These are phyloP conservation scores for Epirrita christyi DNA, from an alignment of 2,888 invertebrate species.

Conservation along the genomic window DNA sequence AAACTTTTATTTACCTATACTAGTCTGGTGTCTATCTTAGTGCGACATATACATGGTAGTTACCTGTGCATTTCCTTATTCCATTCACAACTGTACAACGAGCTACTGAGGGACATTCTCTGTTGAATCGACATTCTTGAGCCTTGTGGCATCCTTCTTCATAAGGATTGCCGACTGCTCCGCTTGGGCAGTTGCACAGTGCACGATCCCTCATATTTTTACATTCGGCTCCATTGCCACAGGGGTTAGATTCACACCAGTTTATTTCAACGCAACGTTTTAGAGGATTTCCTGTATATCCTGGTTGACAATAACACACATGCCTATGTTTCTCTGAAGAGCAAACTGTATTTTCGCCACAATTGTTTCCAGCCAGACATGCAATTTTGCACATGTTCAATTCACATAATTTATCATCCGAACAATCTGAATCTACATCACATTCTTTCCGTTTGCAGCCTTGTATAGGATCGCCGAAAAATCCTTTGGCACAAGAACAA, in stretches of 20 bases:
- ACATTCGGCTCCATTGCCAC: slow-evolving; percentile 92
- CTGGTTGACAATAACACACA: slow-evolving; percentile 92
- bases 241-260: slow-evolving; percentile 91
- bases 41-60: not conserved
- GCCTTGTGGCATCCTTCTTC: slow-evolving; percentile 92
- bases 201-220: slow-evolving; percentile 92
- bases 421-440: slow-evolving; percentile 88
- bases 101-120: slow-evolving; percentile 92
- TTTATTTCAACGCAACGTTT: slow-evolving; percentile 90
- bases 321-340: slow-evolving; percentile 93
- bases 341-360: slow-evolving; percentile 93
- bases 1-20: no score
- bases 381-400: slow-evolving; percentile 93
- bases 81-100: slow-evolving; percentile 90
- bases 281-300: slow-evolving; percentile 92
- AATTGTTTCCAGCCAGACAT: slow-evolving; percentile 92
- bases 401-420: slow-evolving; percentile 93
- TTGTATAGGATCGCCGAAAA: slow-evolving; percentile 91
- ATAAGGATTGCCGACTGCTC: slow-evolving; percentile 93
- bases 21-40: no score
- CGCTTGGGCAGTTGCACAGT: slow-evolving; percentile 91
- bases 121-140: slow-evolving; percentile 91
- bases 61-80: slow-evolving; percentile 91
- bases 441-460: slow-evolving; percentile 94
- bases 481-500: slow-evolving; percentile 92